A percentile compares a stretch with the other conserved stretches of the same genome.
phyloP scores from a whole-genome alignment of 30 jellyfish, hydroid and myxozoan genomes.

The Turritopsis dohrnii region DNA sequence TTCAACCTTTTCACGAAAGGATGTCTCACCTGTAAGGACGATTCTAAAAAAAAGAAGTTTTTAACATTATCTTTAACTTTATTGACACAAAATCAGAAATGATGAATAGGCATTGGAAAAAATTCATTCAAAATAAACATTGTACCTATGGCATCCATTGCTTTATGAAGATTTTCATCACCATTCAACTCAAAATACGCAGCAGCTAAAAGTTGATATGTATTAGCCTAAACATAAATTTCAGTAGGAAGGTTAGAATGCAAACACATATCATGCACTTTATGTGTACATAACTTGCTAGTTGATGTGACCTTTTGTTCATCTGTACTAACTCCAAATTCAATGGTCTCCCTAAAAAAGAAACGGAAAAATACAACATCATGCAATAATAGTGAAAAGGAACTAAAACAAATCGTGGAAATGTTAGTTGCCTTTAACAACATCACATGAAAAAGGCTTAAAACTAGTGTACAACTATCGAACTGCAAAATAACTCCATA shows the following conservation, averaged over 20 bases:
- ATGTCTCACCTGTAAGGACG: not conserved
- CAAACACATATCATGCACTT: not conserved
- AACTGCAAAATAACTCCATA: no score
- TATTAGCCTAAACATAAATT: constrained; percentile 44
- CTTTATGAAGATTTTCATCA: constrained; percentile 42
- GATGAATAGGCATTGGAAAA: not conserved
- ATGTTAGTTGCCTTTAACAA: no score
- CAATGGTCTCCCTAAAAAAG: constrained; percentile 56
- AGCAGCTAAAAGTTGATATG: constrained; percentile 51
- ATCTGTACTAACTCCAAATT: constrained; percentile 43
- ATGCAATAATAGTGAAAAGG: not conserved
- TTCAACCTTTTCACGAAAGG: not conserved
- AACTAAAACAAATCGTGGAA: no score
- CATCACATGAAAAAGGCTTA: no score
- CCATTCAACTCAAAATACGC: constrained; percentile 69
- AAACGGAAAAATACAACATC: not conserved
- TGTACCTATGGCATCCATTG: constrained; percentile 45
- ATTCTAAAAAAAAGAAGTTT: not conserved
- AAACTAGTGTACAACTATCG: no score
- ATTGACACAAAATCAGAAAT: not conserved
- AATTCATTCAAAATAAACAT: not conserved
- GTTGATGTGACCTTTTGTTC: not conserved
- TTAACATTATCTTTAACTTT: not conserved
- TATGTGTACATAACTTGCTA: not conserved
- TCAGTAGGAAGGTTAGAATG: not conserved